Percentiles rank a stretch among this genome's conserved stretches.
Evolutionary conservation across 2,888 invertebrate species (phyloP).

Genomic region (Gryllus longicercus): DNA sequence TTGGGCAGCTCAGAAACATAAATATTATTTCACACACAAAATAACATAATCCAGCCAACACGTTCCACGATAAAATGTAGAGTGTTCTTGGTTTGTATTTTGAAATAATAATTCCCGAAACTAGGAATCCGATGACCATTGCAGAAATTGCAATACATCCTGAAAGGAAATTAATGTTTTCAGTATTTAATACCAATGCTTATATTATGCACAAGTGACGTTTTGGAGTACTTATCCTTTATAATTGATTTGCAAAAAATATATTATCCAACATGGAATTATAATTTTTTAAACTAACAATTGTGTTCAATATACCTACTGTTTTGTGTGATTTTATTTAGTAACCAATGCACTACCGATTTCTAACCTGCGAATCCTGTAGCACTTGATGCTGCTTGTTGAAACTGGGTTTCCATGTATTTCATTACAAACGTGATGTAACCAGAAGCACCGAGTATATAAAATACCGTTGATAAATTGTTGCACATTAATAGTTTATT

Average conservation of each 20-base stretch:
- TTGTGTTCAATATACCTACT: too few relatives aligned
- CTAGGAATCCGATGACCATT: slow-evolving; percentile 59
- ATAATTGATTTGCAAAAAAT: too few relatives aligned
- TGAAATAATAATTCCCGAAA: slow-evolving; percentile 59
- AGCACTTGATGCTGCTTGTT: slow-evolving; percentile 61
- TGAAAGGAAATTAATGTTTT: slow-evolving; percentile 36
- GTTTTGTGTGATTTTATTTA: too few relatives aligned
- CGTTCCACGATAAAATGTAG: slow-evolving; percentile 60
- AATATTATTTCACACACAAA: slow-evolving; percentile 54
- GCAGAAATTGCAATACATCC: slow-evolving; percentile 57
- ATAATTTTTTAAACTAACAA: too few relatives aligned
- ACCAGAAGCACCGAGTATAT: slow-evolving; percentile 59
- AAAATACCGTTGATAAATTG: slow-evolving; percentile 62
- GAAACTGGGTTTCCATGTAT: slow-evolving; percentile 71
- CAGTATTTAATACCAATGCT: too few relatives aligned
- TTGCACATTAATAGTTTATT: slow-evolving; percentile 66
- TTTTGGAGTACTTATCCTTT: too few relatives aligned
- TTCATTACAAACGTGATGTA: slow-evolving; percentile 70
- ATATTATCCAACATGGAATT: too few relatives aligned
- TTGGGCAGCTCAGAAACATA: slow-evolving; percentile 55
- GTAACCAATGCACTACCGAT: not conserved
- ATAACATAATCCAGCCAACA: slow-evolving; percentile 54
- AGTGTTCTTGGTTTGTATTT: slow-evolving; percentile 57
- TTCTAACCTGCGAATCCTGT: slow-evolving; percentile 61
- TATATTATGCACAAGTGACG: too few relatives aligned